Percentiles rank a stretch among this genome's conserved stretches.
Conservation (phyloP, 2,797 vertebrate species). For the Carduelis carduelis region DNA sequence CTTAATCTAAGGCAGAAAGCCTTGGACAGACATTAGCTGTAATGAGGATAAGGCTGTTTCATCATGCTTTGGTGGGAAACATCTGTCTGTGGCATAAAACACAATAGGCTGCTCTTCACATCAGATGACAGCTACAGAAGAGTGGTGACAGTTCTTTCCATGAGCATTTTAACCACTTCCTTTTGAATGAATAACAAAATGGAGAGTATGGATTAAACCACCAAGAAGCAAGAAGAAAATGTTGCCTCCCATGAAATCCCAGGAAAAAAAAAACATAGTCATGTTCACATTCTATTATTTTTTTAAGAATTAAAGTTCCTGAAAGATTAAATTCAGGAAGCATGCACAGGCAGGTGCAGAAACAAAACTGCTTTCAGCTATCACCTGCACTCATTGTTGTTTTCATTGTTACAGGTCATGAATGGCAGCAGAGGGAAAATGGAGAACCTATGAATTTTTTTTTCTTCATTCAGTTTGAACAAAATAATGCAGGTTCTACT, state of each 20-base stretch:
- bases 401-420: constrained; percentile 1
- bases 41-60: background rate
- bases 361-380: constrained; percentile 9
- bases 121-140: background rate
- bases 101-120: background rate
- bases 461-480: background rate
- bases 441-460: background rate
- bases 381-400: constrained; percentile 1
- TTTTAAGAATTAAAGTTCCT: background rate
- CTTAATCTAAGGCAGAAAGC: background rate
- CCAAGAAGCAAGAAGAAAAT: background rate
- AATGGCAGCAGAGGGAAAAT: background rate
- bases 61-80: background rate
- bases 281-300: background rate
- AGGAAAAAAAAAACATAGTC: background rate
- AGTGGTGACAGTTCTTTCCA: background rate
- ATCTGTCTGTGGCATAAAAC: background rate
- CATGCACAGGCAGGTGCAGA: background rate
- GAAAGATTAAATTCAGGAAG: constrained; percentile 36
- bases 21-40: background rate
- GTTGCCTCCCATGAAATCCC: background rate
- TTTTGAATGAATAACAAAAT: background rate
- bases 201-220: background rate
- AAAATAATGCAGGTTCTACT: background rate
- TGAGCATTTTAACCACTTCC: background rate